Conservation (phyloP, 2,113 vertebrate genomes). For the Cyprinodon variegatus region DNA sequence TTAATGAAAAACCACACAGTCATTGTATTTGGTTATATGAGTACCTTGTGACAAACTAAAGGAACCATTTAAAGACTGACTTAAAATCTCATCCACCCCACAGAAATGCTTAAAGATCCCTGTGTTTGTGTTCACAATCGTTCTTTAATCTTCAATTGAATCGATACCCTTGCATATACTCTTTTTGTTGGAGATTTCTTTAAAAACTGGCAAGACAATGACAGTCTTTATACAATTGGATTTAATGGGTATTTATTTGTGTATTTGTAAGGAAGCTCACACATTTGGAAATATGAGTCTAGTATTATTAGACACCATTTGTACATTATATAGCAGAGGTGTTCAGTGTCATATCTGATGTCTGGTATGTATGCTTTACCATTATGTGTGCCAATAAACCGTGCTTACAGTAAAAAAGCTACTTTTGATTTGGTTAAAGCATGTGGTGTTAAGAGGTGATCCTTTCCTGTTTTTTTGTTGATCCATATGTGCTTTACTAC, state of each 20-base stretch:
- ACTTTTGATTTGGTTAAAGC: constrained; percentile 24
- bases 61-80: constrained; percentile 18
- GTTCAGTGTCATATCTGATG: constrained; percentile 95
- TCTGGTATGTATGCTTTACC: constrained; percentile 99
- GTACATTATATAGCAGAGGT: constrained; percentile 94
- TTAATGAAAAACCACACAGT: constrained; percentile 24
- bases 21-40: constrained; percentile 40
- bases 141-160: constrained; percentile 66
- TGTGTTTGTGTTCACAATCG: constrained; percentile 65
- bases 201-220: constrained; percentile 77
- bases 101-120: constrained; percentile 62
- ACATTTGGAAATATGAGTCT: constrained; percentile 86
- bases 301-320: constrained; percentile 92
- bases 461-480: constrained; percentile 2
- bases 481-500: background rate
- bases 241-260: constrained; percentile 92
- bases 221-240: constrained; percentile 79
- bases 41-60: constrained; percentile 36
- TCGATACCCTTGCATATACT: constrained; percentile 63
- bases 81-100: constrained; percentile 55
- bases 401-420: constrained; percentile 83
- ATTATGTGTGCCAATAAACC: constrained; percentile 99
- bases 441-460: background rate
- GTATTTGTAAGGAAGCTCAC: constrained; percentile 93
- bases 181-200: constrained; percentile 91